Percentiles rank a stretch among this genome's conserved stretches.
These are phyloP conservation scores for Cossypha niveicapilla DNA, from an alignment of 2,797 vertebrate genomes.

Conservation along the genomic window DNA sequence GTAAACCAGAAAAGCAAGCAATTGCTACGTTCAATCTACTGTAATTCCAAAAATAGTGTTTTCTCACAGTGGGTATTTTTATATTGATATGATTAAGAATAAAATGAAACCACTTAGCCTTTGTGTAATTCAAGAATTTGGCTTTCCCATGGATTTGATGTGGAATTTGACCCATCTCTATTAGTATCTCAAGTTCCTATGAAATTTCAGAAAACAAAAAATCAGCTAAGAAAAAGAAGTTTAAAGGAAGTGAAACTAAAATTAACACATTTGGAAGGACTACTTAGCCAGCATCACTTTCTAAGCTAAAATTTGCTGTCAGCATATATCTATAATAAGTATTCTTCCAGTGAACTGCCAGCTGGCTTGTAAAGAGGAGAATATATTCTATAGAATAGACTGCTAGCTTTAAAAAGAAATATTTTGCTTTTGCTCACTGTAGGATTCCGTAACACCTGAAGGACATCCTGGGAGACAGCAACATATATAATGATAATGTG, in stretches of 20 bases:
- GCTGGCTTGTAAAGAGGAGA: conserved; percentile 43
- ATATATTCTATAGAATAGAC: conserved; percentile 11
- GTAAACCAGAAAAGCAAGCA: background rate
- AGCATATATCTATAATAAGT: conserved; percentile 37
- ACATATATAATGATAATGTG: conserved; percentile 9
- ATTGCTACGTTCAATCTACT: background rate
- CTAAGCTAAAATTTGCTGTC: conserved; percentile 40
- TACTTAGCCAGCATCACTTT: conserved; percentile 20
- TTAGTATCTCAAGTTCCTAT: background rate
- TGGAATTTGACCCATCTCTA: background rate
- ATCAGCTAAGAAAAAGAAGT: background rate
- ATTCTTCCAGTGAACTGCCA: conserved; percentile 48
- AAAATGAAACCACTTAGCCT: background rate
- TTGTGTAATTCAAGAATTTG: background rate
- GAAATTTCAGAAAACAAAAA: background rate
- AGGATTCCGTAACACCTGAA: conserved; percentile 32
- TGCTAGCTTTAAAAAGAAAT: conserved; percentile 33
- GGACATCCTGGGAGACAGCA: conserved; percentile 13
- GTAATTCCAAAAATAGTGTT: background rate
- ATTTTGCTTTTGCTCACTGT: conserved; percentile 3
- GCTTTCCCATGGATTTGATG: background rate
- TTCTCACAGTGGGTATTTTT: background rate
- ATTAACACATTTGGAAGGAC: conserved; percentile 35
- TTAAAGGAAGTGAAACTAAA: conserved; percentile 43
- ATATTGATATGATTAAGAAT: background rate